Percentiles rank a stretch among this genome's conserved stretches.
Evolutionary conservation across 2,888 invertebrate species (phyloP).

Genomic region (Heliconius hortense): DNA sequence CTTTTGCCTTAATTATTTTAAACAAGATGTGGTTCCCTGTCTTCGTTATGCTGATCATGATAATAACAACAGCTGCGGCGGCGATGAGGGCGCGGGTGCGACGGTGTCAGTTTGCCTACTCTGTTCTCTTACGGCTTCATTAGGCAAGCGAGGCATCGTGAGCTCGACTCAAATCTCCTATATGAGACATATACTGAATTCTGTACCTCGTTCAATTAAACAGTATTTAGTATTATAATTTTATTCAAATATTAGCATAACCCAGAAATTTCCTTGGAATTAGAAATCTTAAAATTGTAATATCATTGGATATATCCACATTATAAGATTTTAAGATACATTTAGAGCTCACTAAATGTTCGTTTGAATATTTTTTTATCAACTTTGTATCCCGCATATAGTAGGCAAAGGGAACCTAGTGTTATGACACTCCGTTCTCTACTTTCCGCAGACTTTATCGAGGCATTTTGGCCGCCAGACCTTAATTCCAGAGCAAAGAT

Average conservation of each 20-base stretch:
- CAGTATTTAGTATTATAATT: constrained; percentile 18
- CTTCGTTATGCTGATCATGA: constrained; percentile 54
- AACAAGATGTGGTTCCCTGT: constrained; percentile 41
- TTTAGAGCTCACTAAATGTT: background rate
- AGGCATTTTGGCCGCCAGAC: too few species aligned
- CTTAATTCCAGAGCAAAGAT: too few species aligned
- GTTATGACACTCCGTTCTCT: too few species aligned
- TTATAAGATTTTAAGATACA: background rate
- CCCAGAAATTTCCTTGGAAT: background rate
- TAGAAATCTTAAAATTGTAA: background rate
- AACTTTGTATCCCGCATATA: too few species aligned
- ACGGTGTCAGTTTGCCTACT: constrained; percentile 66
- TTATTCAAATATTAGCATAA: constrained; percentile 11
- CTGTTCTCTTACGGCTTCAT: constrained; percentile 73
- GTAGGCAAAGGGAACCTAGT: too few species aligned
- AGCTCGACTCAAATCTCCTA: constrained; percentile 54
- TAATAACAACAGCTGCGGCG: constrained; percentile 68
- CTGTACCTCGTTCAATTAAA: constrained; percentile 34
- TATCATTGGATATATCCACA: background rate
- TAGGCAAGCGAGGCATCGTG: constrained; percentile 55
- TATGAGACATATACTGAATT: constrained; percentile 45
- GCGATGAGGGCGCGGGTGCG: constrained; percentile 45
- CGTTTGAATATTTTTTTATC: background rate
- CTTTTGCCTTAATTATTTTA: constrained; percentile 39
- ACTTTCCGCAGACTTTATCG: too few species aligned